Evolutionary conservation across 2,113 vertebrate genomes (phyloP), one percentile per base, ranked within the genome.

Genomic region (Phoxinus phoxinus): DNA sequence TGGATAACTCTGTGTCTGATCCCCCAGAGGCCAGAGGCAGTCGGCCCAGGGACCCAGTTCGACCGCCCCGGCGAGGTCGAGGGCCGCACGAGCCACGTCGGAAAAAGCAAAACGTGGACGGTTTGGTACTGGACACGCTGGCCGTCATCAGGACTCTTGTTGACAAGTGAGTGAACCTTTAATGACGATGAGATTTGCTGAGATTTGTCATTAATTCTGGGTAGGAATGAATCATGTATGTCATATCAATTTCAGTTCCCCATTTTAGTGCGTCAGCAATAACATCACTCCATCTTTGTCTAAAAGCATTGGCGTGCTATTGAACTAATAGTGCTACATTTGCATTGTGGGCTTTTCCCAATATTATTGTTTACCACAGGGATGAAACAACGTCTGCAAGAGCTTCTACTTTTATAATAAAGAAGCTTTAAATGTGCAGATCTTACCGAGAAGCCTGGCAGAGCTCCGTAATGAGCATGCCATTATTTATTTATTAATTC

Each of bases 51-150:
- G 98, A 99, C 92, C 97, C 97, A 2, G 97, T 98, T 1, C 95
- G 98, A 71, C 98, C 98, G 0, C 98, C 98, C 9, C 94, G 98
- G 32, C 93, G 98, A 84, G 98, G 98, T 3, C 94, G 98, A 89
- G 98, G 98, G 30, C 98, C 98, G 21, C 97, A 99, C 11, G 98
- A 99, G 59, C 98, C 98, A 2, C 94, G 98, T 48, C 95, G 98
- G 91, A 99, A 99, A 94, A 99, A 99, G 87, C 97, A 97, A 92
- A 99, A 99, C 74, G 97, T 99, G 81, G 98, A 99, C 72, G 96
- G 97, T 51, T 94, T 99, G 90, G 98, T 99, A 86, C 96, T 99
- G 93, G 98, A 99, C 92, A 99, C 98, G 2, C 90, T 99, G 92
- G 97, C 98, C 74, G 97, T 99, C 86, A 99, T 99, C 94, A 96